phyloP scores from a whole-genome alignment of 1,140 invertebrate genomes.

The Drosophila athabasca region DNA sequence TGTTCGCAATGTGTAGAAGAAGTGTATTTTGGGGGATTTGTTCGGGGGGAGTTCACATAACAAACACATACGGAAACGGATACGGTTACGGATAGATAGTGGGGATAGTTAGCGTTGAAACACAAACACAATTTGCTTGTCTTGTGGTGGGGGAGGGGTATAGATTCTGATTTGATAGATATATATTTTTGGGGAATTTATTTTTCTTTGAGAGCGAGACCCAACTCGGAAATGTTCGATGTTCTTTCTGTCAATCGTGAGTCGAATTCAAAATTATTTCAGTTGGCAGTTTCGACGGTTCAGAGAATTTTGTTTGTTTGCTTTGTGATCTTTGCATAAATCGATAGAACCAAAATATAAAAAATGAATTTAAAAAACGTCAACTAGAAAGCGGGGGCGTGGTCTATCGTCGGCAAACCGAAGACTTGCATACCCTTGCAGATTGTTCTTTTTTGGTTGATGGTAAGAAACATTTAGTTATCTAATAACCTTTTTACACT shows the following conservation, averaged over 20 bases:
- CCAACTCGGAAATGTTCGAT: constrained; percentile 63
- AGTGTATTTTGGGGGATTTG: constrained; percentile 39
- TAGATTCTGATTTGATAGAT: constrained; percentile 3
- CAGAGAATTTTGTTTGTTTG: constrained; percentile 75
- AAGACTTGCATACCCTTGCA: constrained; percentile 36
- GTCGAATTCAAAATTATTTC: constrained; percentile 58
- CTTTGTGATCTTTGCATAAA: constrained; percentile 76
- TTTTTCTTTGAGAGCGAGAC: constrained; percentile 38
- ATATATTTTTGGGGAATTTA: constrained; percentile 21
- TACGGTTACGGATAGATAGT: too few relatives aligned
- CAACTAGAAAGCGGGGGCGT: constrained; percentile 33
- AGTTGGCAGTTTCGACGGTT: constrained; percentile 40
- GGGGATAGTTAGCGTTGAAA: constrained; percentile 37
- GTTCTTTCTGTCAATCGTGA: constrained; percentile 60
- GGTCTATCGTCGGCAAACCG: constrained; percentile 21
- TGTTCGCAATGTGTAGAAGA: constrained; percentile 56
- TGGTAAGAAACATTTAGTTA: too few relatives aligned
- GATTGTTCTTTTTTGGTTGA: not conserved
- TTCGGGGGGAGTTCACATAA: constrained; percentile 55
- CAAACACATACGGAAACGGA: constrained; percentile 70
- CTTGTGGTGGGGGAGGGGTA: constrained; percentile 5
- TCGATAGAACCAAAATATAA: constrained; percentile 35
- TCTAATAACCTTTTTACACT: too few relatives aligned
- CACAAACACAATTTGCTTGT: constrained; percentile 61
- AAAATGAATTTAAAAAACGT: constrained; percentile 19